Conservation (phyloP, 1,140 invertebrate genomes). For the Aricia agestis region DNA sequence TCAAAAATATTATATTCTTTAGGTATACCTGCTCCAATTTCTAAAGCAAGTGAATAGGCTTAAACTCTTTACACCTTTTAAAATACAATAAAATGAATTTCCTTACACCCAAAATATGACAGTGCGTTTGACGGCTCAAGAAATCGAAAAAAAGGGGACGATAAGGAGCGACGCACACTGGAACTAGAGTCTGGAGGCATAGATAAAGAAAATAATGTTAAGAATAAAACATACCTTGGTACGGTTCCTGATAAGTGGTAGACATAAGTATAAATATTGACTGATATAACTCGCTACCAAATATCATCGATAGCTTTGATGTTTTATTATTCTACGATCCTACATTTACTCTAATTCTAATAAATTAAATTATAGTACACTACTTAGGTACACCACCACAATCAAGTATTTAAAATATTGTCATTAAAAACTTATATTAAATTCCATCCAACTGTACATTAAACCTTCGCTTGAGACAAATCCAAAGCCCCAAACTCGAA, state of each 20-base stretch:
- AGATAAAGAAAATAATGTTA: not conserved
- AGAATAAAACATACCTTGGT: no score
- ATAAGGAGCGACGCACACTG: not conserved
- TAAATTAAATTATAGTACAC: no score
- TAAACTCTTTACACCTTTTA: constrained; percentile 19
- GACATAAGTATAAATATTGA: no score
- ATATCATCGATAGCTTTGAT: no score
- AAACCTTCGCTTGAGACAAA: constrained; percentile 11
- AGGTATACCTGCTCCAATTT: not conserved
- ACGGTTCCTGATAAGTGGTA: no score
- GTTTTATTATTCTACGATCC: no score
- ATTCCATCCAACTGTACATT: not conserved
- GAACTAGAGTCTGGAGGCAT: not conserved
- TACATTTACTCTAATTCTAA: no score
- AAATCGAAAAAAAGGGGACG: constrained; percentile 24
- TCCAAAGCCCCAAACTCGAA: constrained; percentile 42
- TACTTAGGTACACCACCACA: no score
- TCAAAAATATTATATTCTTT: no score
- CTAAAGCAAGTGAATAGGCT: not conserved
- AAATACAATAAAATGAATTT: constrained; percentile 33
- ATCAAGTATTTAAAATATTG: no score
- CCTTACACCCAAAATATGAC: constrained; percentile 24
- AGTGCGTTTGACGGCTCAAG: constrained; percentile 30
- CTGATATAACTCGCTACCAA: no score
- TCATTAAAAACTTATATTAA: no score